Percentiles rank a stretch among this genome's conserved stretches.
Conservation (phyloP, 2,113 vertebrate species). For the Hylia prasina region DNA sequence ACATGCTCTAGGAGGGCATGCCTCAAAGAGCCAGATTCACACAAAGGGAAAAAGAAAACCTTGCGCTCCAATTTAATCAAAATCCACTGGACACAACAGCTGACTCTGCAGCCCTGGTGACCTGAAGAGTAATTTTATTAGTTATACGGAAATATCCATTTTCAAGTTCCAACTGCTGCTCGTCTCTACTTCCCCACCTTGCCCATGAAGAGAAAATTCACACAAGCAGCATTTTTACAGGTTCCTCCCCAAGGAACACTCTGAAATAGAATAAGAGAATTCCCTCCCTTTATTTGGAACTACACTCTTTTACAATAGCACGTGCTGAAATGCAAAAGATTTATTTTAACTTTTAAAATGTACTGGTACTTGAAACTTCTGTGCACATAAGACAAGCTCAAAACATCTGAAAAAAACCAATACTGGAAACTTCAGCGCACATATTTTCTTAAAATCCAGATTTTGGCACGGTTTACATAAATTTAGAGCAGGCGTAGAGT, state of each 20-base stretch:
- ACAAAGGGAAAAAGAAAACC: constrained; percentile 13
- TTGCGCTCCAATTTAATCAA: constrained; percentile 4
- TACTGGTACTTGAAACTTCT: neutral
- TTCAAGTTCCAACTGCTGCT: neutral
- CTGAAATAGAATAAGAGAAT: neutral
- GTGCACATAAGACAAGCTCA: neutral
- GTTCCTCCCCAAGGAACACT: neutral
- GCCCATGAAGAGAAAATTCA: neutral
- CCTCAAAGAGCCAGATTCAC: constrained; percentile 23
- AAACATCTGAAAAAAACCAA: neutral
- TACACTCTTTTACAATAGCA: neutral
- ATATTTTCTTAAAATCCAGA: neutral
- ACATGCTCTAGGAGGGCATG: neutral
- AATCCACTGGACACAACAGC: constrained; percentile 25
- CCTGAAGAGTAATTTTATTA: constrained; percentile 31
- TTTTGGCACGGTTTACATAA: neutral
- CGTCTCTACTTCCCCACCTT: neutral
- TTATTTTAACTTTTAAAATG: neutral
- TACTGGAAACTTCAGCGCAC: neutral
- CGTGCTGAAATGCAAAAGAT: neutral
- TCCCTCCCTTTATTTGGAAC: neutral
- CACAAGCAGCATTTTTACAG: neutral
- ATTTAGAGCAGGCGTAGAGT: neutral
- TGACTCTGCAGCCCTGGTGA: constrained; percentile 1
- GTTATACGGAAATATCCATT: neutral